Evolutionary conservation across 2,888 invertebrate genomes (phyloP), one percentile per base, ranked within the genome.

Genomic region (Pharmacophagus antenor): DNA sequence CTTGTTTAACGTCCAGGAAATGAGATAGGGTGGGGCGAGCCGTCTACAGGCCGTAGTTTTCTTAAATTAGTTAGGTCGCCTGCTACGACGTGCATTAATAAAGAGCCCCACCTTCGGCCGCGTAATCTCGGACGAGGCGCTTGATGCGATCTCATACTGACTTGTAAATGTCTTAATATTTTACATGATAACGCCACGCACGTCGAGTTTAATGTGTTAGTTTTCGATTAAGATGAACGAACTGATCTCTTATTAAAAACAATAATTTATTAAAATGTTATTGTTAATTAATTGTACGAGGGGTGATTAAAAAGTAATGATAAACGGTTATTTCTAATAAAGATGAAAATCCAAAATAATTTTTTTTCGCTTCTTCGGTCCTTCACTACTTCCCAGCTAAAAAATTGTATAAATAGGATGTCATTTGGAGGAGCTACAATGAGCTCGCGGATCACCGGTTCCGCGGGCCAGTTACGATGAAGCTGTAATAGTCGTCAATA

Each of bases 1-100:
- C 79, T 81, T 80, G 84, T 80, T 83, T 82, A 84, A 79, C 76
- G 77, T 75, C 64, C 70, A 67, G 72, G 75, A 80, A 83, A 83
- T 78, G 79, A 75, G 76, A 64, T 72, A 65, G 69, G 64, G 65
- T 71, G 71, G 64, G 67, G 37, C 66, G 69, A 69, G 70, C 69
- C 75, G 67, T 65, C 63, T 70, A 71, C 69, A 70, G 64, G 67
- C 68, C 67, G 71, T 75, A 76, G 82, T 80, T 81, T 83, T 80
- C 81, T 80, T 79, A 73, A 82, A 84, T 81, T 81, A 75, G 82
- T 82, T 83, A 79, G 72, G 76, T 70, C 67, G 68, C 64, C 64
- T 63, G 63, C 66, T 65, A 66, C 68, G 70, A 67, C 66, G 72
- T 77, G 77, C 74, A 79, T 81, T 84, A 80, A 81, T 82, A 78